Base-by-base conservation (phyloP, 2,113 vertebrate genomes). In the Chlamydotis undulata region DNA sequence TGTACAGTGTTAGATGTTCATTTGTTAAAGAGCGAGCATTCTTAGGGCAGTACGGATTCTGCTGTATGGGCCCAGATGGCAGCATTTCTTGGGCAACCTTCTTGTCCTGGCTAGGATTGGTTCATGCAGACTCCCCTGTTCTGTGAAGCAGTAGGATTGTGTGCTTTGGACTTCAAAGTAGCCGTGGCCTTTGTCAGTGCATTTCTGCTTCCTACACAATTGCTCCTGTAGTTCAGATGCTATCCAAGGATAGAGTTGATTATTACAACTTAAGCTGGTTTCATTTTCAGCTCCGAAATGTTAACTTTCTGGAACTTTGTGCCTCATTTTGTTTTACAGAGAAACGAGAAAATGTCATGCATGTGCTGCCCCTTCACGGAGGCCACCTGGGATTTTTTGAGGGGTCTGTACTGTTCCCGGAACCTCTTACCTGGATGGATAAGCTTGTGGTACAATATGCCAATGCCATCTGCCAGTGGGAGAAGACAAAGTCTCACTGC, bases 341-440 rank as follows among this genome's bases (percentile, higher is more conserved):
- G 97, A 99, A 99, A 95, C 99, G 98, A 93, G 98, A 99, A 55
- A 99, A 99, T 2, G 99, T 99, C 92, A 97, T 99, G 98, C 99
- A 99, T 29, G 98, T 99, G 84, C 98, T 99, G 96, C 99, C 99
- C 4, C 98, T 99, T 53, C 99, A 99, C 7, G 99, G 99, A 52
- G 99, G 99, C 55, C 99, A 99, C 97, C 97, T 99, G 96, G 99
- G 99, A 93, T 99, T 99, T 98, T 99, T 99, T n/a, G 99, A 99
- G 96, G 99, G 99, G 0, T 99, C 99, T 1, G 99, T 99, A 77
- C 99, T 99, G 10, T 99, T 99, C 92, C 99, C 99, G 1, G 98
- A 99, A 77, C 99, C 99, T 16, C 98, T 99, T 76, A 99, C 99
- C 37, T 99, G 99, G 99, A 99, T 99, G 99, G 99, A 99, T 98